phyloP scores from a whole-genome alignment of 2,113 vertebrate genomes.

The Brachyhypopomus gauderio region DNA sequence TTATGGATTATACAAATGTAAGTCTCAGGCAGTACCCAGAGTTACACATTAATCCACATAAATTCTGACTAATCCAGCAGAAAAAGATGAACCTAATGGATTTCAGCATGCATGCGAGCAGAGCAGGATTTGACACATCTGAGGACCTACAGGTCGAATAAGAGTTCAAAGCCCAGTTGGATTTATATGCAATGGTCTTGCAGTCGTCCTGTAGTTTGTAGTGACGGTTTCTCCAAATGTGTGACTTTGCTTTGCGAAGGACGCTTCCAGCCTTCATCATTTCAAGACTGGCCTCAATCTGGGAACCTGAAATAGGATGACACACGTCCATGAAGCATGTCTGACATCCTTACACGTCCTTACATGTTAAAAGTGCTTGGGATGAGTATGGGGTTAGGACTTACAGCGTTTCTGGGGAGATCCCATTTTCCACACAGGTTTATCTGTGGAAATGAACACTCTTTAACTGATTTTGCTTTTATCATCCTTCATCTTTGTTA shows the following conservation, averaged over 20 bases:
- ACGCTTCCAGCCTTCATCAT: constrained; percentile 84
- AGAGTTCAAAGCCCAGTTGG: constrained; percentile 79
- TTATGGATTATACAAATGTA: constrained; percentile 12
- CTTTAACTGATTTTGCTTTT: neutral
- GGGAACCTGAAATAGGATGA: constrained; percentile 71
- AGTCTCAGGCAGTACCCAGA: constrained; percentile 12
- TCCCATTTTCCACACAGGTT: constrained; percentile 65
- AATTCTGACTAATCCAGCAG: constrained; percentile 12
- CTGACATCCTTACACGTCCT: neutral
- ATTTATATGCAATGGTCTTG: constrained; percentile 91
- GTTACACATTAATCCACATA: constrained; percentile 21
- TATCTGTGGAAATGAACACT: constrained; percentile 43
- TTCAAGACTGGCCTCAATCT: constrained; percentile 77
- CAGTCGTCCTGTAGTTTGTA: constrained; percentile 90
- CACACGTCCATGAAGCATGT: neutral
- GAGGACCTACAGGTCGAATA: constrained; percentile 84
- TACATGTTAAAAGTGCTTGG: neutral
- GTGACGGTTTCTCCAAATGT: constrained; percentile 87
- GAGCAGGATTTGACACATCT: neutral
- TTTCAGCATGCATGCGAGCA: constrained; percentile 2
- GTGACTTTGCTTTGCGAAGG: constrained; percentile 92
- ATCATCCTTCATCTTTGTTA: neutral
- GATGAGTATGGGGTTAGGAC: constrained; percentile 41
- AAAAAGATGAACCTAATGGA: neutral
- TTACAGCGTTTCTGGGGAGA: constrained; percentile 62